Percentiles rank a stretch among this genome's conserved stretches.
These are phyloP conservation scores for Meda fulgida DNA, from an alignment of 2,797 vertebrate species.

Conservation along the genomic window DNA sequence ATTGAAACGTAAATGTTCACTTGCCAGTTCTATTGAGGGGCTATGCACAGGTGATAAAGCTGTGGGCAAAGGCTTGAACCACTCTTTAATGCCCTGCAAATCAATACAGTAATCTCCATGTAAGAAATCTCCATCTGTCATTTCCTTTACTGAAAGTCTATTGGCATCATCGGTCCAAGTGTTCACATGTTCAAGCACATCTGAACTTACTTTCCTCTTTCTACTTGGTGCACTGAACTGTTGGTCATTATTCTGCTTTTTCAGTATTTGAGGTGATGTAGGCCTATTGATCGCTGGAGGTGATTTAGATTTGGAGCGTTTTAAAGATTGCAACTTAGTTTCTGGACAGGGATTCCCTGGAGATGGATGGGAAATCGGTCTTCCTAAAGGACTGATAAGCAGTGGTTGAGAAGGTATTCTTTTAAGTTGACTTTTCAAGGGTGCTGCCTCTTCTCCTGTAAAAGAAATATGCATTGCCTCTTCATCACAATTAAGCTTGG, in stretches of 20 bases:
- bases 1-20: slow-evolving; percentile 19
- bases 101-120: slow-evolving; percentile 48
- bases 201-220: slow-evolving; percentile 50
- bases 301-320: neutral
- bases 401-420: neutral
- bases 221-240: slow-evolving; percentile 5
- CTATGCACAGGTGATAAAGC: slow-evolving; percentile 86
- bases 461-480: neutral
- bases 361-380: neutral
- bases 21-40: slow-evolving; percentile 68
- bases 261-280: neutral
- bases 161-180: slow-evolving; percentile 34
- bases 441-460: slow-evolving; percentile 13
- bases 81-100: slow-evolving; percentile 78
- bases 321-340: neutral
- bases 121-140: slow-evolving; percentile 20
- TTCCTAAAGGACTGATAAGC: slow-evolving; percentile 22
- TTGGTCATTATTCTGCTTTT: slow-evolving; percentile 19
- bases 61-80: slow-evolving; percentile 82
- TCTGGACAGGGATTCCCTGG: neutral
- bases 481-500: neutral
- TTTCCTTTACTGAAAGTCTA: neutral
- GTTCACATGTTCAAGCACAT: slow-evolving; percentile 42
- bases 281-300: neutral
- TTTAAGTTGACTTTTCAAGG: neutral